Evolutionary conservation across 2,888 invertebrate species (phyloP), one percentile per base, ranked within the genome.

Genomic region (Petrolisthes manimaculis): DNA sequence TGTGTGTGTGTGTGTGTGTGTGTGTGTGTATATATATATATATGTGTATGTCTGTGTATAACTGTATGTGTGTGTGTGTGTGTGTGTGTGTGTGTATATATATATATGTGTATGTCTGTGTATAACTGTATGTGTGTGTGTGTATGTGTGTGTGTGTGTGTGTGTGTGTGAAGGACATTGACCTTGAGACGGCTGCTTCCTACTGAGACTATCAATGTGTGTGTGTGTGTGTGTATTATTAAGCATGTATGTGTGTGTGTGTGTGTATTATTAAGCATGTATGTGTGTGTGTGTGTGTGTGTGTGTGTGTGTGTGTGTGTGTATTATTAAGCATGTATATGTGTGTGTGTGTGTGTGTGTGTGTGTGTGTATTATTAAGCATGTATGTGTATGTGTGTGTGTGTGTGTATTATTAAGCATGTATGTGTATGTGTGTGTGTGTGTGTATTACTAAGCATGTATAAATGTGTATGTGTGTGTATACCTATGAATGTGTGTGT

Each of bases 61-160:
- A 12, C 5, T 71, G 71, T 71, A 12, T 71, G 5, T 71, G n/a
- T 71, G 5, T 8, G 5, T 12, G 71, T 71, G 71, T 71, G 71
- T 12, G n/a, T 71, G 71, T 71, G 71, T n/a, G n/a, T 71, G 71
- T 71, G 8, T n/a, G 8, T 71, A n/a, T 71, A 71, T 71, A n/a
- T n/a, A 12, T 12, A n/a, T 71, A 71, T 71, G n/a, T n/a, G n/a
- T 71, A n/a, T 8, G n/a, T 71, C 5, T n/a, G n/a, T 71, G n/a
- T 71, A 12, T 8, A 8, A 5, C 5, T 12, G n/a, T 71, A n/a
- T 71, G n/a, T 71, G n/a, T 71, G 5, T 71, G 61, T 61, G 61
- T 61, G 6, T 61, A 6, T 6, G 6, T 9, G 61, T 61, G 61
- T 61, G 61, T 61, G 61, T 61, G 6, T 14, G 14, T 61, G 61